Conservation (phyloP, 2,888 invertebrate species). For the Frankliniella fusca region DNA sequence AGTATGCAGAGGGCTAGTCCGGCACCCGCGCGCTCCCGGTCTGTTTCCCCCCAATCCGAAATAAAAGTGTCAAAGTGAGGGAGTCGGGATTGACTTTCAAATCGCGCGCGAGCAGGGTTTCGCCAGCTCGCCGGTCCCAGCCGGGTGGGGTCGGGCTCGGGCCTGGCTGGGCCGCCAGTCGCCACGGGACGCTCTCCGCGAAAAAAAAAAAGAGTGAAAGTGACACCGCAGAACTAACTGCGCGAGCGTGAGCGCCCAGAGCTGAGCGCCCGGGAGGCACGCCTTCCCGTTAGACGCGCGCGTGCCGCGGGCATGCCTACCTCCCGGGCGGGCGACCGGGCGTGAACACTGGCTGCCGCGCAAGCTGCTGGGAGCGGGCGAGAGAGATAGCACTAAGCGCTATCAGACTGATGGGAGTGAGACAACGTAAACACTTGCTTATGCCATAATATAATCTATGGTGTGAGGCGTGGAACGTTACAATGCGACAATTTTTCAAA, state of each 20-base stretch:
- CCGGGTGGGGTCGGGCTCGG: background rate
- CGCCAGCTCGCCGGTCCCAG: background rate
- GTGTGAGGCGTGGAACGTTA: too few species aligned
- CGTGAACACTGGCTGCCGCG: too few species aligned
- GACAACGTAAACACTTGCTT: too few species aligned
- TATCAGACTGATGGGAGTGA: too few species aligned
- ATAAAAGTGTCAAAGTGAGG: background rate
- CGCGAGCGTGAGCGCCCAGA: background rate
- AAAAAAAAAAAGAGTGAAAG: background rate
- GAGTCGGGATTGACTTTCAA: background rate
- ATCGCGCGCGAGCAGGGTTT: background rate
- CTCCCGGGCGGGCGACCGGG: too few species aligned
- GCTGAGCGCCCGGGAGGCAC: background rate
- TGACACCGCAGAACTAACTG: background rate
- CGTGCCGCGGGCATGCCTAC: background rate
- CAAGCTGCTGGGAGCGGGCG: too few species aligned
- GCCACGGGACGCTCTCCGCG: background rate
- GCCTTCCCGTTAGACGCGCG: background rate
- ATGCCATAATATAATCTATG: too few species aligned
- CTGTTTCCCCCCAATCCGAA: too few species aligned
- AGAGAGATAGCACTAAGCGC: too few species aligned
- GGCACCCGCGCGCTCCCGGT: too few species aligned
- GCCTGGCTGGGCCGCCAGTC: background rate
- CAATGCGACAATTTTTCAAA: too few species aligned
- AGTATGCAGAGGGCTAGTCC: too few species aligned